Conservation (phyloP, 1,140 invertebrate species). For the Diploscapter pachys region DNA sequence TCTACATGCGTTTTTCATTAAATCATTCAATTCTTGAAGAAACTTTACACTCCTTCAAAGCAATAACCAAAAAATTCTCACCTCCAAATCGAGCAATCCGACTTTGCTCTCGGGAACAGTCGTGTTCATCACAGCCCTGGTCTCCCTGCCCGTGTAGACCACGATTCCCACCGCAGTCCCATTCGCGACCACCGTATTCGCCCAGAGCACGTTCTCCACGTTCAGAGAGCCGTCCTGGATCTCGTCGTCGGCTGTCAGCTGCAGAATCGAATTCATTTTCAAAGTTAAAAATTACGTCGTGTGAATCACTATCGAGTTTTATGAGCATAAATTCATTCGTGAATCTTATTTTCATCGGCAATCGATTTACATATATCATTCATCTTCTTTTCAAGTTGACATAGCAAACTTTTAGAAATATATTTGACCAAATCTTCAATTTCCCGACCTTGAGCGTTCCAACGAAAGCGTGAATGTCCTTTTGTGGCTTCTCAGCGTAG, state of each 20-base stretch:
- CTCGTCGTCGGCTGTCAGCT: conserved; percentile 60
- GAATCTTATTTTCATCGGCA: not conserved
- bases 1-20: too few relatives aligned
- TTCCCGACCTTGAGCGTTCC: conserved; percentile 69
- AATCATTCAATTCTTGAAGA: not conserved
- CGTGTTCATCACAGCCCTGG: conserved; percentile 96
- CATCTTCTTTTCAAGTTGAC: not conserved
- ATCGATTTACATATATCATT: not conserved
- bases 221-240: conserved; percentile 75
- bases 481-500: conserved; percentile 93
- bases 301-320: too few relatives aligned
- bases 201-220: conserved; percentile 97
- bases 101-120: conserved; percentile 88
- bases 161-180: conserved; percentile 86
- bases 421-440: conserved; percentile 71
- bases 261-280: not conserved
- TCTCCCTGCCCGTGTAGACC: conserved; percentile 93
- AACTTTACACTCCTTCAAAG: not conserved
- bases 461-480: conserved; percentile 95
- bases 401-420: conserved; percentile 24
- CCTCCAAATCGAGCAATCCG: conserved; percentile 87
- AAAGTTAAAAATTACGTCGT: too few relatives aligned
- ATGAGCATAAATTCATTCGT: too few relatives aligned
- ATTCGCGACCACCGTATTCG: conserved; percentile 94
- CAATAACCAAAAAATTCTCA: conserved; percentile 58